Conservation (phyloP, 1,140 invertebrate species). For the Helicoverpa armigera region DNA sequence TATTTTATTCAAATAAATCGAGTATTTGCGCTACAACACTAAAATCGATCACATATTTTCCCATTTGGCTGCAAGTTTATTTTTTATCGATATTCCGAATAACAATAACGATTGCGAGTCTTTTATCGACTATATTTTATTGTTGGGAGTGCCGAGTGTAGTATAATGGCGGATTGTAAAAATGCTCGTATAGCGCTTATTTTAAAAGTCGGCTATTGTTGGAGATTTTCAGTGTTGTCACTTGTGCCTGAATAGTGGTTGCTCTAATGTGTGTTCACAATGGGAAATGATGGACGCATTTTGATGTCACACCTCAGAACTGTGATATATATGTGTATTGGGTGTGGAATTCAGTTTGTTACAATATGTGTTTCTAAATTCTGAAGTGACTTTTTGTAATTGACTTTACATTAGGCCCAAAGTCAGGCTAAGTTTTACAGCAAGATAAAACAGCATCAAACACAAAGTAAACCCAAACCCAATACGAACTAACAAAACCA, state of each 20-base stretch:
- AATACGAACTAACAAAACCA: constrained; percentile 51
- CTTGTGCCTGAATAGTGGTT: constrained; percentile 13
- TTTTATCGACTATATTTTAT: constrained; percentile 67
- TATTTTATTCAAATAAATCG: constrained; percentile 13
- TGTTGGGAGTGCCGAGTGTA: constrained; percentile 28
- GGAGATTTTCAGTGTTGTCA: constrained; percentile 12
- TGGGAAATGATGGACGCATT: neutral
- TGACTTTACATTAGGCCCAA: neutral
- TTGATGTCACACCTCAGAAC: neutral
- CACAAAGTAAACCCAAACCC: constrained; percentile 17
- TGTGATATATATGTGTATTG: neutral
- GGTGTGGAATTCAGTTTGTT: neutral
- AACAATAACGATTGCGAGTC: constrained; percentile 66
- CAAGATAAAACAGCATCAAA: neutral
- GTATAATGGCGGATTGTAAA: constrained; percentile 47
- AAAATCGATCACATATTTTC: constrained; percentile 43
- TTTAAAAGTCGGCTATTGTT: constrained; percentile 12
- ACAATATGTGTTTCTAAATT: no score
- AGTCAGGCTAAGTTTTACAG: neutral
- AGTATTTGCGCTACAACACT: constrained; percentile 27
- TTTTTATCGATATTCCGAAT: constrained; percentile 64
- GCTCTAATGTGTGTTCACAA: neutral
- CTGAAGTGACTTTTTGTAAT: no score
- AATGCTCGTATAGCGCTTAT: constrained; percentile 28
- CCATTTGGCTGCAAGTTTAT: constrained; percentile 45